Base-by-base conservation (phyloP, 1,140 invertebrate species). In the Thalassaphorura encarpata region DNA sequence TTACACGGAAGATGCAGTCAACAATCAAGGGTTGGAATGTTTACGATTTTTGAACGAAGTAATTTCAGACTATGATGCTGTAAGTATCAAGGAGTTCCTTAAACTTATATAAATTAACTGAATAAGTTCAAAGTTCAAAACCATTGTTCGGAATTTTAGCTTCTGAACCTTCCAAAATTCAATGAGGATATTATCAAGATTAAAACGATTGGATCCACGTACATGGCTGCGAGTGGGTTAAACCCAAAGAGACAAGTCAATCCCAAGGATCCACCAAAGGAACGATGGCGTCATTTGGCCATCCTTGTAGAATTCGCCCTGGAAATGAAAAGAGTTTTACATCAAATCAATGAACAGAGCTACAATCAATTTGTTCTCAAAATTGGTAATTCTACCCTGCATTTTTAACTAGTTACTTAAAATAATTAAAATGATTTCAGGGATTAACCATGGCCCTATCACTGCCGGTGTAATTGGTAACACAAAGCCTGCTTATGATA, bases 121-220 rank as follows among this genome's bases (percentile, higher is more conserved):
- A 51, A 27, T 39, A n/a, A n/a, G n/a, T n/a, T n/a, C n/a, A n/a
- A n/a, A n/a, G n/a, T n/a, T n/a, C n/a, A n/a, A n/a, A n/a, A n/a
- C n/a, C n/a, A n/a, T n/a, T n/a, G n/a, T n/a, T 36, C n/a, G 33
- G n/a, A 11, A 56, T 77, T 78, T 39, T 70, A 93, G 89, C 74
- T 94, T 53, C 68, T 95, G 54, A 89, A 92, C 67, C 77, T 85
- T 52, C 77, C 82, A 0, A 83, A 88, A 68, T 92, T 89, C 69
- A 83, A 85, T 69, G 84, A 88, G 66, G 68, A 72, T 48, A 90
- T 95, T 31, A 93, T 91, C 50, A 97, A 97, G 78, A 97, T 97
- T 46, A 97, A 97, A 74, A 97, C 94, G 15, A 97, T 97, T 64
- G 89, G 92, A 26, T 93, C 91, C 1, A 96, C 92, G 0, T 97